Base-by-base conservation (phyloP, 2,797 vertebrate species). In the Enteromius viviparus region DNA sequence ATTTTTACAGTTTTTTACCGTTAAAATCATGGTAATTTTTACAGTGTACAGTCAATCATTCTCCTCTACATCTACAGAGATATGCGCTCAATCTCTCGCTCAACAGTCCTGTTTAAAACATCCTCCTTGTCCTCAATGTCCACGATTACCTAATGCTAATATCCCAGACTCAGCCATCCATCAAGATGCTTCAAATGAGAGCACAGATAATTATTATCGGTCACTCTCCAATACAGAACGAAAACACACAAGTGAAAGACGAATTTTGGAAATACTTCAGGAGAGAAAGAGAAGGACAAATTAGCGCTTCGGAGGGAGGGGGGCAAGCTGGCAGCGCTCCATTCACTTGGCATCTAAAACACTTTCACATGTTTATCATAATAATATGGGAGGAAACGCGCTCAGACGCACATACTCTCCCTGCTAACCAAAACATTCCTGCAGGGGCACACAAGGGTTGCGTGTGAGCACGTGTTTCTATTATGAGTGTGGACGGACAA, bases 401-500 rank as follows among this genome's bases (percentile, higher is more conserved):
- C 55, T 45, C 72, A 87, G 29, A 68, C 66, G 68, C 60, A 86
- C 62, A 85, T 6, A 45, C 26, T 29, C 60, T 70, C 69, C 58
- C 75, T 47, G 65, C 64, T 72, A 71, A 82, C 68, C 66, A 58
- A 86, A 85, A 77, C 80, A 88, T 75, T 80, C 78, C 79, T 53
- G 72, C 40, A 7, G 17, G 37, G 69, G 68, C 40, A 70, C 75
- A 83, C 53, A 82, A 69, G 51, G 49, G 26, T 26, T 76, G 68
- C 40, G 75, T 62, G 32, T 71, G 58, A 78, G 70, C 72, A 47
- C 26, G 83, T 66, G 83, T 80, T 62, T 37, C 45, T 15, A 64
- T 78, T 74, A 68, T 79, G 74, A 71, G 77, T 75, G 51, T 60
- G 62, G 45, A 80, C 58, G 53, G 77, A 49, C 81, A 64, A 53